These are phyloP conservation scores for Drosophila sulfurigaster DNA, from an alignment of 1,140 invertebrate species.

Conservation along the genomic window DNA sequence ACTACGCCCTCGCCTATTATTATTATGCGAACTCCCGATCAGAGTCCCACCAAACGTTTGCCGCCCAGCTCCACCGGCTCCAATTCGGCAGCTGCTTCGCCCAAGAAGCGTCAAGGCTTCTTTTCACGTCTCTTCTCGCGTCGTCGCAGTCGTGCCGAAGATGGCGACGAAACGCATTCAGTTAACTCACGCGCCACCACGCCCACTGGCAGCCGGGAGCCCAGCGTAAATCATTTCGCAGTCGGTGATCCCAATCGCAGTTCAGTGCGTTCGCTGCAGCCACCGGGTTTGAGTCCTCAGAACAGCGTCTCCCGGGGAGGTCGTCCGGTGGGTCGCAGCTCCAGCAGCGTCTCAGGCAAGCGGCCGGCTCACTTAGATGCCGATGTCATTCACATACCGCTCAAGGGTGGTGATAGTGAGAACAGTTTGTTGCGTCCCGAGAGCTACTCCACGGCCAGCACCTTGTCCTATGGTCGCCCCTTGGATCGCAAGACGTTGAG, in stretches of 20 bases:
- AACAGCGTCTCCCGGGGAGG: constrained; percentile 63
- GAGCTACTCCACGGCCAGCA: constrained; percentile 75
- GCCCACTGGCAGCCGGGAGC: constrained; percentile 67
- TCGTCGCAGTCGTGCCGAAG: constrained; percentile 81
- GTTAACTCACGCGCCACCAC: constrained; percentile 38
- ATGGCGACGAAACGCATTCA: constrained; percentile 35
- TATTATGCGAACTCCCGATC: constrained; percentile 84
- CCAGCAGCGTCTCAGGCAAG: constrained; percentile 87
- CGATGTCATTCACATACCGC: constrained; percentile 87
- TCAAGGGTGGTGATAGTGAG: constrained; percentile 86
- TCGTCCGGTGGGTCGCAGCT: constrained; percentile 86
- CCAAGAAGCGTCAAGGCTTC: constrained; percentile 87
- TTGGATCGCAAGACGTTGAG: constrained; percentile 82
- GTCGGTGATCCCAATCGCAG: constrained; percentile 75
- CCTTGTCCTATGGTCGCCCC: constrained; percentile 72
- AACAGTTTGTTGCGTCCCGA: constrained; percentile 72
- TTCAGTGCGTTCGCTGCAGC: constrained; percentile 71
- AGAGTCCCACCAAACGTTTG: constrained; percentile 85
- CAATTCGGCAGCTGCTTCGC: constrained; percentile 62
- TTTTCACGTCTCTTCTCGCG: constrained; percentile 89
- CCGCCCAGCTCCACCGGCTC: constrained; percentile 31
- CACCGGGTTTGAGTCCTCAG: constrained; percentile 45
- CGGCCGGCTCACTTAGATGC: constrained; percentile 84
- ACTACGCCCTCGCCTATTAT: constrained; percentile 85
- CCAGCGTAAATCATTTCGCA: constrained; percentile 68